Base-by-base conservation (phyloP, 2,113 vertebrate genomes). In the Strix uralensis region DNA sequence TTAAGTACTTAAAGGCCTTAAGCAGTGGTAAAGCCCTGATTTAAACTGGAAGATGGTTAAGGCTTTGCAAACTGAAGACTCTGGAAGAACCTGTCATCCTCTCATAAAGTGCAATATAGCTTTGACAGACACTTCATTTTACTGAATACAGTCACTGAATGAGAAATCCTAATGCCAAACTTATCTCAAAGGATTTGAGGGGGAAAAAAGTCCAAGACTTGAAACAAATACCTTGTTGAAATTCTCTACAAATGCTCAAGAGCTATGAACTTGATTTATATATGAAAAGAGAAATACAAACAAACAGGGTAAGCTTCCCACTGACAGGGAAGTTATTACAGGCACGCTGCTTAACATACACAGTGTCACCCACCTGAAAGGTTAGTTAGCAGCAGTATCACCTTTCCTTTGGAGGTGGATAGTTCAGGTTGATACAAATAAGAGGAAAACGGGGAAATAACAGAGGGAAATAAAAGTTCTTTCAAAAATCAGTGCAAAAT, bases 211-310 rank as follows among this genome's bases (percentile, higher is more conserved):
- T 57, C 38, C 18, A 34, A 84, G 66, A 87, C 67, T 54, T 81
- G 55, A 96, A 94, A 91, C 75, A 95, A 92, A 81, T 44, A 78
- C 46, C 30, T 67, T 90, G 42, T 27, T 83, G 83, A 95, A 95
- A 95, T 21, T 12, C 29, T 89, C 30, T 67, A 67, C 40, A 57
- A 81, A 86, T 30, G 23, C 58, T 93, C 47, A 54, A 61, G 79
- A 93, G 40, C 78, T 79, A 52, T 27, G 87, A 92, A 78, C 55
- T 86, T 70, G 85, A 94, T 94, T 95, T 95, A 78, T 92, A 42
- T 38, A 67, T 12, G 19, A 65, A 77, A 88, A 94, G 30, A 93
- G 67, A 95, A 95, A 88, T 26, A 90, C 42, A 87, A 95, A 90
- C 63, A 86, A 81, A 82, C 59, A 75, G 21, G 32, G 44, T 63